A percentile compares a stretch with the other conserved stretches of the same genome.
Conservation (phyloP, 2,113 vertebrate species). For the Tichodroma muraria region DNA sequence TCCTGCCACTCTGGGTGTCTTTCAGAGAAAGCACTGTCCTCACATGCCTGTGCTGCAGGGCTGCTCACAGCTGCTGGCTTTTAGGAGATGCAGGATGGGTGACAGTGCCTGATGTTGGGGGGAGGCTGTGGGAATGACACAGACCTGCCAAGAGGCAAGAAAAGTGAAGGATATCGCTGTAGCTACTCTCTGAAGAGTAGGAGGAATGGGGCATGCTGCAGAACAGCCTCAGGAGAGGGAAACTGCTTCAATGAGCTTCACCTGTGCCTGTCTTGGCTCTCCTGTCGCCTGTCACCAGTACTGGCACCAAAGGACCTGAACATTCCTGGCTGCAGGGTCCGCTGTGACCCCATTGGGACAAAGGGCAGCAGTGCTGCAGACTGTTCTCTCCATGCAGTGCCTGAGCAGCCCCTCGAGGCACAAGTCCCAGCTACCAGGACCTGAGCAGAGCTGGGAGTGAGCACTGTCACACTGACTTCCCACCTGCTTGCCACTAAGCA, state of each 20-base stretch:
- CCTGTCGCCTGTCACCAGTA: not conserved
- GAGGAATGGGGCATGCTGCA: not conserved
- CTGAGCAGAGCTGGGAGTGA: not conserved
- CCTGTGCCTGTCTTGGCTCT: not conserved
- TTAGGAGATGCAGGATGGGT: not conserved
- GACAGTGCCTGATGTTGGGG: not conserved
- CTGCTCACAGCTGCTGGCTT: not conserved
- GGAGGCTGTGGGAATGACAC: not conserved
- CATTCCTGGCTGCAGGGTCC: accelerated
- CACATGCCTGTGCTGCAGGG: accelerated
- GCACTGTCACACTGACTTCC: accelerated
- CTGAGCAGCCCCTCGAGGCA: not conserved
- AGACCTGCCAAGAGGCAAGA: not conserved
- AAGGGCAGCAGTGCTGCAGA: not conserved
- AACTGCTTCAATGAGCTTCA: not conserved
- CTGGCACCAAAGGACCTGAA: not conserved
- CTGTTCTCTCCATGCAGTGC: not conserved
- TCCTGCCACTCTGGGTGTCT: not conserved
- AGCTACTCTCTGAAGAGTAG: not conserved
- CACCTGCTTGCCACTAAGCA: accelerated
- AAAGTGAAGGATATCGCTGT: not conserved
- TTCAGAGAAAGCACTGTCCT: not conserved
- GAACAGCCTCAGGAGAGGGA: not conserved
- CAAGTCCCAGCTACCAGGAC: not conserved
- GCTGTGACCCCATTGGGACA: not conserved